These are phyloP conservation scores for Drosophila lini DNA, from an alignment of 1,140 invertebrate genomes.

Conservation along the genomic window DNA sequence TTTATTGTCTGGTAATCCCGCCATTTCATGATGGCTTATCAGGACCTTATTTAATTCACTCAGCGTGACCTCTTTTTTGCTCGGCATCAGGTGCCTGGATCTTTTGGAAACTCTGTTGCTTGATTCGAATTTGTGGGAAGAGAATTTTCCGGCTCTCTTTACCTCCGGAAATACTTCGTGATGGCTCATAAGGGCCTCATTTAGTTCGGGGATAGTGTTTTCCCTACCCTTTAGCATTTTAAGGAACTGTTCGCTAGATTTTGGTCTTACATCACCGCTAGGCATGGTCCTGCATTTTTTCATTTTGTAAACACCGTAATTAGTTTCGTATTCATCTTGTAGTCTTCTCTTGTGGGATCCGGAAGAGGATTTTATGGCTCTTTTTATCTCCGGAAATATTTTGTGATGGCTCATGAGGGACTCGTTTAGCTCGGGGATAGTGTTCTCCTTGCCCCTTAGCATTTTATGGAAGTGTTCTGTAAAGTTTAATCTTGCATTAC, in stretches of 20 bases:
- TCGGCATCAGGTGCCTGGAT: too few species aligned
- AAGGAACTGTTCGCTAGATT: not conserved
- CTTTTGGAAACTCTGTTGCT: not conserved
- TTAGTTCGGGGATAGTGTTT: not conserved
- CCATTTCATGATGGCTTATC: not conserved
- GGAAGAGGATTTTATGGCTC: not conserved
- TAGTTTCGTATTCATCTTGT: not conserved
- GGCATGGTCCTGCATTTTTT: too few species aligned
- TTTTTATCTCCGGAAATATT: not conserved
- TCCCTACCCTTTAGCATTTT: conserved; percentile 4
- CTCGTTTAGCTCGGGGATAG: not conserved
- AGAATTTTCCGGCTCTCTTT: not conserved
- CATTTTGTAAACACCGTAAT: not conserved
- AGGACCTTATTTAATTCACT: not conserved
- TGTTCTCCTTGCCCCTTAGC: not conserved
- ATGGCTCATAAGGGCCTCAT: not conserved
- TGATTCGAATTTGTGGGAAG: not conserved
- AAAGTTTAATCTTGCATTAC: not conserved
- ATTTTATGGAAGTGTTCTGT: not conserved
- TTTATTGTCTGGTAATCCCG: too few species aligned
- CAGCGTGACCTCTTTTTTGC: not conserved
- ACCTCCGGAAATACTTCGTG: not conserved
- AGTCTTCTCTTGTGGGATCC: not conserved
- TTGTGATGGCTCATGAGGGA: not conserved
- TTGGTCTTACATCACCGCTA: not conserved